Evolutionary conservation across 1,140 invertebrate genomes (phyloP), one percentile per base, ranked within the genome.

Genomic region (Calosoma granatense): DNA sequence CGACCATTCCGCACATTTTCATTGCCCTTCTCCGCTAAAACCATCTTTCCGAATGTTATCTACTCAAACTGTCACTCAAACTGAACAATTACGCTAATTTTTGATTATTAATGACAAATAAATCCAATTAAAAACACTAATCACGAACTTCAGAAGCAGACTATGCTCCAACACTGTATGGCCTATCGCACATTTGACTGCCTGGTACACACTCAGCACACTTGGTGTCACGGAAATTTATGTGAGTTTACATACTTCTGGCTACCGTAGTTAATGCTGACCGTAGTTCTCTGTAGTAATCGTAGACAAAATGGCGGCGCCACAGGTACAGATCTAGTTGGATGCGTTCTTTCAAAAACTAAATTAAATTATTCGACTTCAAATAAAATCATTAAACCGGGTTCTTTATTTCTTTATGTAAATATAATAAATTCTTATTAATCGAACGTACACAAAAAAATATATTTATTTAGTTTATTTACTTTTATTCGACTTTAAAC

Each of bases 1-100:
- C 88, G 81, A 51, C 90, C 90, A 74, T 92, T 92, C 67, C 88
- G 77, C 60, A 86, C 81, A 73, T 81, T 82, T 64, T 90, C 87
- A 59, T 78, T 79, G 74, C 86, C 89, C 76, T 87, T 85, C 70
- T 92, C 90, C 11, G 89, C 87, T 70, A 92, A 80, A 67, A 92
- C 90, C 90, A 92, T 92, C 70, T 74, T 77, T 9, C 15, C 41
- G 3, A 17, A 47, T 11, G 4, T n/a, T n/a, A n/a, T n/a, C n/a
- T n/a, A n/a, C n/a, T n/a, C n/a, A n/a, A n/a, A n/a, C n/a, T n/a
- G n/a, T n/a, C n/a, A n/a, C n/a, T n/a, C n/a, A n/a, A n/a, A n/a
- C n/a, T n/a, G n/a, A n/a, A n/a, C n/a, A n/a, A n/a, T n/a, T n/a
- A n/a, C n/a, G n/a, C n/a, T n/a, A n/a, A n/a, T n/a, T n/a, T n/a